Evolutionary conservation across 2,888 invertebrate genomes (phyloP), one percentile per base, ranked within the genome.

Genomic region (Baronia brevicornis): DNA sequence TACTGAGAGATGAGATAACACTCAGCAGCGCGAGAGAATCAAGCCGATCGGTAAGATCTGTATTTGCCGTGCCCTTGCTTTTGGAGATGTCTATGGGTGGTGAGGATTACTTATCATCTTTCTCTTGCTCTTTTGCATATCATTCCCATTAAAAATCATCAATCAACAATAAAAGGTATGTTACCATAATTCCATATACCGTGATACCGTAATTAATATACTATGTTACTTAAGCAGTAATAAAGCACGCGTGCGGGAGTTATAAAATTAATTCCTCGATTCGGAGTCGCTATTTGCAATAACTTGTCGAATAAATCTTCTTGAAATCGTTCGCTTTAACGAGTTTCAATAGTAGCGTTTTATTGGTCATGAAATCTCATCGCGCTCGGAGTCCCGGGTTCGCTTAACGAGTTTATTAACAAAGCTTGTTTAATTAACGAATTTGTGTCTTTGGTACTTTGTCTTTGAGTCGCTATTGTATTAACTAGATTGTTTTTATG

Each of bases 241-340:
- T 51, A 48, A 59, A 45, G 54, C 38, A 38, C 48, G 41, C 35
- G 43, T 47, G 51, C 44, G 37, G 47, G 49, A 40, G 39, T 54
- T 49, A 44, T 42, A 50, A 59, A 58, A 58, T 65, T 64, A 52
- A 68, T 67, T 54, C 49, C 58, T 45, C 56, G 52, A 60, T 60
- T 46, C 49, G 42, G 48, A 50, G 48, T 49, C 53, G 54, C 49
- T 52, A 53, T 59, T 59, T 43, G 54, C 58, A 43, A 59, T 64
- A 66, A 62, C 57, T 61, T 67, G 70, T 67, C 73, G 60, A 66
- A 71, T 72, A 70, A 70, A 70, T 61, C 58, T 38, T 36, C 24
- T 39, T 45, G 43, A 48, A 48, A 47, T 51, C 50, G 48, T 40
- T 39, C 43, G 33, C 37, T 45, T 54, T 57, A 53, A 59, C 53